Evolutionary conservation across 2,113 vertebrate species (phyloP).

Genomic region (Leiothrix lutea): DNA sequence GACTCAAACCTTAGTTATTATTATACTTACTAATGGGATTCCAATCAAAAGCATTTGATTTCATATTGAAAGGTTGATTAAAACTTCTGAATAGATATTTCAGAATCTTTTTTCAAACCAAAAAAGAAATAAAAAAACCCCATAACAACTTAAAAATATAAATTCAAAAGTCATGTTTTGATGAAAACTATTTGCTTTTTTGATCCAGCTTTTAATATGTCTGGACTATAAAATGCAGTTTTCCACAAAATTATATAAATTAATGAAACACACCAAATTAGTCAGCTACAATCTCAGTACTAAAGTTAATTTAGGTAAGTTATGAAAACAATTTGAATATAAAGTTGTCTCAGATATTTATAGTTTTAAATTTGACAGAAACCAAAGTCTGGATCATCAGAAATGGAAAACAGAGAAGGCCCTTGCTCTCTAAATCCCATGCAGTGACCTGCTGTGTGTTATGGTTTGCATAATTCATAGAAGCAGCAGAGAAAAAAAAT

Average conservation of each 20-base stretch:
- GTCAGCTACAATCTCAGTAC: background rate
- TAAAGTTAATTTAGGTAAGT: background rate
- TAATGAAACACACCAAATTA: background rate
- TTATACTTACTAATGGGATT: background rate
- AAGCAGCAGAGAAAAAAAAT: background rate
- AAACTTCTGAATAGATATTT: background rate
- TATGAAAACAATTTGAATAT: background rate
- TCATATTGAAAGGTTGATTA: background rate
- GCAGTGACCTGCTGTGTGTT: background rate
- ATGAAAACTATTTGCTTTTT: background rate
- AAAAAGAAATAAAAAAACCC: background rate
- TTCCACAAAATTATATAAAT: background rate
- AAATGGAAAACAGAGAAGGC: background rate
- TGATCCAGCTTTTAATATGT: background rate
- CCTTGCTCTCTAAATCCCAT: background rate
- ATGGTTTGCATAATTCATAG: background rate
- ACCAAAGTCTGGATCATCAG: background rate
- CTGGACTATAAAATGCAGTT: background rate
- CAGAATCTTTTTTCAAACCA: background rate
- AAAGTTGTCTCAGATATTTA: background rate
- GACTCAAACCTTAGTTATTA: background rate
- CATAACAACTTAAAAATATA: background rate
- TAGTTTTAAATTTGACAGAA: background rate
- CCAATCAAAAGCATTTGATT: background rate
- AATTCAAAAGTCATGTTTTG: background rate